A percentile compares a stretch with the other conserved stretches of the same genome.
phyloP scores from a whole-genome alignment of 1,140 invertebrate species.

The Sycophaga agraensis region DNA sequence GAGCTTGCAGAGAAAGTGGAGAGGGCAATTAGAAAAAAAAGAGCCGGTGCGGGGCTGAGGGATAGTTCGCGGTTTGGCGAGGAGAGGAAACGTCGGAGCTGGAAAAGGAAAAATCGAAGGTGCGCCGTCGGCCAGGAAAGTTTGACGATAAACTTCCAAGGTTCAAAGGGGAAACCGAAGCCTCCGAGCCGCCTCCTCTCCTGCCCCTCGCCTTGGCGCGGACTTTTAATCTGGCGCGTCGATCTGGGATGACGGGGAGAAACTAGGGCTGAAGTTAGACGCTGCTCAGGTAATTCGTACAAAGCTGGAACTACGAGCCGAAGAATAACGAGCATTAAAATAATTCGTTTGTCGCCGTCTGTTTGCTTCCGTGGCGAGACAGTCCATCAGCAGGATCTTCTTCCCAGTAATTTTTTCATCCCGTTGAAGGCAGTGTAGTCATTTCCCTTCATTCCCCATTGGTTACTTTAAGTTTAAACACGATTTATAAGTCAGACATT shows the following conservation, averaged over 20 bases:
- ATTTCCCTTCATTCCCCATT: too few relatives aligned
- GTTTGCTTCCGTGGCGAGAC: too few relatives aligned
- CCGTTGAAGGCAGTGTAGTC: too few relatives aligned
- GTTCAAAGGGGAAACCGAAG: slow-evolving; percentile 4
- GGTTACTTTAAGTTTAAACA: too few relatives aligned
- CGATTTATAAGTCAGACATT: too few relatives aligned
- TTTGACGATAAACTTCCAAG: slow-evolving; percentile 17
- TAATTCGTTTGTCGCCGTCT: too few relatives aligned
- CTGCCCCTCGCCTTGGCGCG: neutral
- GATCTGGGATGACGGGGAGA: neutral
- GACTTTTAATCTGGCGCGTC: slow-evolving; percentile 4
- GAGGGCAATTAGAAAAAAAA: neutral
- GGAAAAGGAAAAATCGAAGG: slow-evolving; percentile 16
- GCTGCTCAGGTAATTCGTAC: too few relatives aligned
- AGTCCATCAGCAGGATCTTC: too few relatives aligned
- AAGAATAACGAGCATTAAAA: too few relatives aligned
- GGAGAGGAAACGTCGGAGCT: neutral
- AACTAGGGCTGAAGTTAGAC: neutral
- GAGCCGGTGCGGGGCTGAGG: neutral
- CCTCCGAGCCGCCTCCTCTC: neutral
- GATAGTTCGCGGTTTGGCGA: too few relatives aligned
- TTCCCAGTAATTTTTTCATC: too few relatives aligned
- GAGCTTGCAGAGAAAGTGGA: neutral
- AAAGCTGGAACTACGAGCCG: too few relatives aligned
- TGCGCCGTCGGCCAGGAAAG: neutral